Base-by-base conservation (phyloP, 2,888 invertebrate species). In the Melieria picta region DNA sequence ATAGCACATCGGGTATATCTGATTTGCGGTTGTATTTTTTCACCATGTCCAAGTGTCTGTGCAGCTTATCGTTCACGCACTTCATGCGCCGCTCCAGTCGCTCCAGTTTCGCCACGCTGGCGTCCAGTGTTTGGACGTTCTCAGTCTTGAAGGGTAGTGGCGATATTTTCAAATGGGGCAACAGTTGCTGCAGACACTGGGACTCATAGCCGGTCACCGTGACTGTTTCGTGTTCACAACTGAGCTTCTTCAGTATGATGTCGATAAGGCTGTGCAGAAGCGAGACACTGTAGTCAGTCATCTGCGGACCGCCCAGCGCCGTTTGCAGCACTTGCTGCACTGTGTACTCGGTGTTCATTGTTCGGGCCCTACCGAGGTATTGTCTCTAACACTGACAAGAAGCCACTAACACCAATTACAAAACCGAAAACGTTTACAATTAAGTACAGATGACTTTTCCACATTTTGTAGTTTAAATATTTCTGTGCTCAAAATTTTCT, bases 261-360 rank as follows among this genome's bases (percentile, higher is more conserved):
- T 80, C 72, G 5, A 85, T 50, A 0, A 86, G 77, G n/a, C 79
- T 81, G 68, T 85, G 84, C 30, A 85, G 72, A 7, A 83, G 78
- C 4, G 79, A 75, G 1, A 84, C 74, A 72, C 84, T 83, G 3
- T 80, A 73, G 0, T 77, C 75, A 10, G 74, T 79, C 65, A 82
- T 68, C 50, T 80, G 77, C 0, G 77, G 79, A 4, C 81, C 79
- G 2, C 86, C 86, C 63, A 86, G 71, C 0, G 86, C 83, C 42
- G 84, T 77, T 43, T 80, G 78, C 1, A 80, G 80, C 78, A 86
- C 72, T 72, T 86, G 76, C 50, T 82, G 79, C 11, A 86, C 70
- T 0, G 82, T 82, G 46, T 86, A 64, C 57, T 85, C 77, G 5
- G 72, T 16, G 47, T 65, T 11, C 7, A 47, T 65, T 11, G 57